Base-by-base conservation (phyloP, 2,888 invertebrate species). In the Lordiphosa andalusiaca region DNA sequence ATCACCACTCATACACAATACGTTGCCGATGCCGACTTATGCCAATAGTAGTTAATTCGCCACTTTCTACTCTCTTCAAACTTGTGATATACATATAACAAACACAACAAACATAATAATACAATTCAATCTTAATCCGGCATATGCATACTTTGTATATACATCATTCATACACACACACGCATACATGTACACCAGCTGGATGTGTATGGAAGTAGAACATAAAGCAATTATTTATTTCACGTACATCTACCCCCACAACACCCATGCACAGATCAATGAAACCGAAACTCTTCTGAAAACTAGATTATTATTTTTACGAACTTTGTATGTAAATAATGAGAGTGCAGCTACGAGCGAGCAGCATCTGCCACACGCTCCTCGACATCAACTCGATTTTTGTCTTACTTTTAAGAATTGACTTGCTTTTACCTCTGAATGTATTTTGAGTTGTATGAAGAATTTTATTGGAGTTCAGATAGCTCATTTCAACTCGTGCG, bases 51-150 rank as follows among this genome's bases (percentile, higher is more conserved):
- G 77, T 68, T 62, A 67, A 77, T 71, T 74, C 62, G 57, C 49
- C 72, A 67, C 78, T 67, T 67, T 78, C 67, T 70, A 74, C 72
- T 84, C 78, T 84, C 82, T 78, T 71, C 63, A 74, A 78, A 80
- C 72, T 82, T 80, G 80, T 80, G 80, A 80, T 80, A 80, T 78
- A 78, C 56, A 77, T 59, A 70, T 66, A 73, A 56, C 10, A 47
- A 35, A 67, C 36, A 51, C 38, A 47, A 56, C 36, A 56, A 56
- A 56, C 51, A 40, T 54, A 55, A 25, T 57, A 37, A 51, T 49
- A 62, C 35, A 33, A 60, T 36, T 53, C 7, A 13, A 46, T 37
- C 21, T 37, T 30, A 47, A 58, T 33, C 30, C 33, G 44, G 44
- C 44, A 44, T 33, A 50, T 25, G 42, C 16, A 25, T 44, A 49